Percentiles rank a stretch among this genome's conserved stretches.
These are phyloP conservation scores for Apamea sordens DNA, from an alignment of 2,888 invertebrate genomes.

Conservation along the genomic window DNA sequence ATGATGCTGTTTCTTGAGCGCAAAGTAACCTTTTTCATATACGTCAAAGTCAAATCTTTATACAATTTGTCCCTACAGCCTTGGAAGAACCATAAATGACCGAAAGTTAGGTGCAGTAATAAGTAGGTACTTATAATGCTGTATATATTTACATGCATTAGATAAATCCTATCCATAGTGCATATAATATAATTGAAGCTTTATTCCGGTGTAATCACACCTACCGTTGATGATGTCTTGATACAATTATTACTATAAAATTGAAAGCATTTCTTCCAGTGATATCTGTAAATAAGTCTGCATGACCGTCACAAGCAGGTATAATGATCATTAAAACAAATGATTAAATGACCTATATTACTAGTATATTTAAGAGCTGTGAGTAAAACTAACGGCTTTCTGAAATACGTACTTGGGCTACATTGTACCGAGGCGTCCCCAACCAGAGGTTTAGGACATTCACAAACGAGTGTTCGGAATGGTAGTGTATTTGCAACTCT, in stretches of 20 bases:
- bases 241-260: conserved; percentile 6
- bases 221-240: conserved; percentile 45
- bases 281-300: conserved; percentile 56
- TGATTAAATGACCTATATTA: neutral
- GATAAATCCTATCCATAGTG: conserved; percentile 52
- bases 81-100: conserved; percentile 19
- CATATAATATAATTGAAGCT: conserved; percentile 25
- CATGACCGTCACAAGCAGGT: conserved; percentile 8
- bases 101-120: conserved; percentile 41
- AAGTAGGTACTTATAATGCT: conserved; percentile 43
- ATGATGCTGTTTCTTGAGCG: neutral
- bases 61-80: conserved; percentile 12
- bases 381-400: neutral
- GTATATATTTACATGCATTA: conserved; percentile 65
- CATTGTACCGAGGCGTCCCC: conserved; percentile 97
- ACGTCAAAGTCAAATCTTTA: conserved; percentile 18
- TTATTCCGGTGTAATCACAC: conserved; percentile 29
- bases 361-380: neutral
- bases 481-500: conserved; percentile 96
- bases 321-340: conserved; percentile 11
- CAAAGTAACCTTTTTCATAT: neutral
- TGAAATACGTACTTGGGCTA: conserved; percentile 92
- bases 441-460: conserved; percentile 94
- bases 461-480: conserved; percentile 96
- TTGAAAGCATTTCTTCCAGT: conserved; percentile 9